Evolutionary conservation across 2,888 invertebrate genomes (phyloP), one percentile per base, ranked within the genome.

Genomic region (Criorhina ranunculi): DNA sequence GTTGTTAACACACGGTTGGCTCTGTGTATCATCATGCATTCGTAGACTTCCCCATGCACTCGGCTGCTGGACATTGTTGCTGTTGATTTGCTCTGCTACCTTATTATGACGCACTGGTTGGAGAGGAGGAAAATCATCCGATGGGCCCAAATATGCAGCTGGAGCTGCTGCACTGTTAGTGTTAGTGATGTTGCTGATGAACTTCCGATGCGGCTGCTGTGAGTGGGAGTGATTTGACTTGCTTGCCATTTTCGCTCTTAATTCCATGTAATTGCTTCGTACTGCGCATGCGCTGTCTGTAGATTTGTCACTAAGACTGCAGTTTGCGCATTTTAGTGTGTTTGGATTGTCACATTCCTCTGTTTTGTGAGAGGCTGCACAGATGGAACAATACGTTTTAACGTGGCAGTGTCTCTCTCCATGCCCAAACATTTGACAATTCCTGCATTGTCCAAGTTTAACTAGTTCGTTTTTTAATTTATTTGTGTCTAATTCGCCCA

Each of bases 341-440:
- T 37, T 19, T 3, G 37, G 7, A 7, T 40, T 31, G 11, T 12
- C 55, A 40, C 55, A 69, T 8, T 31, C 19, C 0, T 12, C 19
- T 15, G 33, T 55, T 1, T 69, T 37, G 17, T 72, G 72, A 17
- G 46, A 9, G 31, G 51, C 60, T 17, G 44, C 17, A 8, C 69
- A 69, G 4, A 5, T 37, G 6, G 69, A 17, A 17, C 53, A 42
- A n/a, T 46, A 37, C 2, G 35, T 46, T 49, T 70, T 70, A 4
- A 70, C 19, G 24, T 59, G 31, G 31, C 70, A 73, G 17, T 59
- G 11, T n/a, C 17, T 44, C n/a, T 72, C 70, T 2, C 59, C 70
- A 40, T 72, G 40, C 1, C 49, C 49, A 17, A 49, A 49, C 17
- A 49, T 49, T 49, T 49, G 49, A 24, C 49, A 49, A 7, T 51